Evolutionary conservation across 2,113 vertebrate species (phyloP).

Genomic region (Orthonyx spaldingii): DNA sequence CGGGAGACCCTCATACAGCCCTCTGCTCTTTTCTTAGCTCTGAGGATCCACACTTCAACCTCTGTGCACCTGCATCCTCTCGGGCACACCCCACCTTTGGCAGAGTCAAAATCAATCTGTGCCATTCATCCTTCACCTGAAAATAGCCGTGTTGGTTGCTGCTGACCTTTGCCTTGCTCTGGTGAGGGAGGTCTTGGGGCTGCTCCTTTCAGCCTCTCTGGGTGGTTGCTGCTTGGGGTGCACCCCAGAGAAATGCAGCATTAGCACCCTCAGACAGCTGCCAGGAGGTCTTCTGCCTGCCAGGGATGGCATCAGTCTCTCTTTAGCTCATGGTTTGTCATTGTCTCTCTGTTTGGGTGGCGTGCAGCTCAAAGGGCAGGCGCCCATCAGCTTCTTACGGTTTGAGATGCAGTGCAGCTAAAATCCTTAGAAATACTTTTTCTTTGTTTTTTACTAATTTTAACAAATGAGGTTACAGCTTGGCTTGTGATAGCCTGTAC

Average conservation of each 20-base stretch:
- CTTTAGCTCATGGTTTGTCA: neutral
- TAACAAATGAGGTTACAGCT: neutral
- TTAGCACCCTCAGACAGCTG: neutral
- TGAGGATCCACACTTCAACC: neutral
- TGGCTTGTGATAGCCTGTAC: neutral
- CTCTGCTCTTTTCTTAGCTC: neutral
- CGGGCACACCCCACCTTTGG: neutral
- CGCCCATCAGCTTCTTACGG: fast-evolving
- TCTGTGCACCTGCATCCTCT: fast-evolving
- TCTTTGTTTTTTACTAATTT: neutral
- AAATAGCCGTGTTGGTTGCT: neutral
- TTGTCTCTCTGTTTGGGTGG: neutral
- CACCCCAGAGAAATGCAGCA: neutral
- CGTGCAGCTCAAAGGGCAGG: neutral
- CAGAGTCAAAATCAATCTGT: neutral
- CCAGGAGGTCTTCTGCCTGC: neutral
- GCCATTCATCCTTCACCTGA: neutral
- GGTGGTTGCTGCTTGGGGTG: neutral
- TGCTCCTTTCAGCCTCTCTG: neutral
- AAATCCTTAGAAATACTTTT: neutral
- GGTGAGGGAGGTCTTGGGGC: neutral
- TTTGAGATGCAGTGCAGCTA: neutral
- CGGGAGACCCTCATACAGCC: neutral
- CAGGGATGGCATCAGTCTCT: neutral
- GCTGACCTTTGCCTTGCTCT: neutral